These are phyloP conservation scores for Euphysa ruthae DNA, from an alignment of 30 jellyfish, hydroid and myxozoan species.

Conservation along the genomic window DNA sequence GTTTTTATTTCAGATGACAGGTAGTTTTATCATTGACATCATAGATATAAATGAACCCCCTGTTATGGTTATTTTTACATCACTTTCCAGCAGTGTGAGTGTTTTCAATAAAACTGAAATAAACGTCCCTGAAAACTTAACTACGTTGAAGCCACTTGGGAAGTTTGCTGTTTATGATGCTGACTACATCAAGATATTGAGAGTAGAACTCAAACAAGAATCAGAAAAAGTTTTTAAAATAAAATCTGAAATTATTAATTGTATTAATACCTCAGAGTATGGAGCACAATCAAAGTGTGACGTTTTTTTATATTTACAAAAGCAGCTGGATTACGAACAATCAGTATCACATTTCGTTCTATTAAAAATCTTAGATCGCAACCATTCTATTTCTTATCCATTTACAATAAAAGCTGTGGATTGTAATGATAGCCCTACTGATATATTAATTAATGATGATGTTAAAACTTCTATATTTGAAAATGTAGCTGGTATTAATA, in stretches of 20 bases:
- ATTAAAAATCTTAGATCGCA: slow-evolving; percentile 6
- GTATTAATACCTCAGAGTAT: background rate
- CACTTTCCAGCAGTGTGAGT: background rate
- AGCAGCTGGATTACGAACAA: slow-evolving; percentile 5
- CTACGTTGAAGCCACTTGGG: slow-evolving; percentile 3
- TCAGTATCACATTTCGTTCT: background rate
- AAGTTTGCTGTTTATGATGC: slow-evolving; percentile 16
- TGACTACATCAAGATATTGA: background rate
- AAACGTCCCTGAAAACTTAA: background rate
- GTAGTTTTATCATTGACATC: slow-evolving; percentile 6
- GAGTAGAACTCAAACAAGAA: background rate
- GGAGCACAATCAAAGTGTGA: slow-evolving; percentile 18
- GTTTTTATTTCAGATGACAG: slow-evolving; percentile 4
- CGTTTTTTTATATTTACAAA: background rate
- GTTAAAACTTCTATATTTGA: background rate
- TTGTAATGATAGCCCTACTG: slow-evolving; percentile 34
- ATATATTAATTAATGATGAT: background rate
- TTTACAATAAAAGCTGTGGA: slow-evolving; percentile 15
- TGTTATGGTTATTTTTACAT: background rate
- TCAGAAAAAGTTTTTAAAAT: background rate
- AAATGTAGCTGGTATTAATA: slow-evolving; percentile 16
- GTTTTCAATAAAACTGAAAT: background rate
- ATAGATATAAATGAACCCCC: slow-evolving; percentile 40
- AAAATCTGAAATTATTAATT: background rate
- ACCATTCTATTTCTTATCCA: background rate